A percentile compares a stretch with the other conserved stretches of the same genome.
phyloP scores from a whole-genome alignment of 2,888 invertebrate genomes.

The Mimumesa dahlbomi region DNA sequence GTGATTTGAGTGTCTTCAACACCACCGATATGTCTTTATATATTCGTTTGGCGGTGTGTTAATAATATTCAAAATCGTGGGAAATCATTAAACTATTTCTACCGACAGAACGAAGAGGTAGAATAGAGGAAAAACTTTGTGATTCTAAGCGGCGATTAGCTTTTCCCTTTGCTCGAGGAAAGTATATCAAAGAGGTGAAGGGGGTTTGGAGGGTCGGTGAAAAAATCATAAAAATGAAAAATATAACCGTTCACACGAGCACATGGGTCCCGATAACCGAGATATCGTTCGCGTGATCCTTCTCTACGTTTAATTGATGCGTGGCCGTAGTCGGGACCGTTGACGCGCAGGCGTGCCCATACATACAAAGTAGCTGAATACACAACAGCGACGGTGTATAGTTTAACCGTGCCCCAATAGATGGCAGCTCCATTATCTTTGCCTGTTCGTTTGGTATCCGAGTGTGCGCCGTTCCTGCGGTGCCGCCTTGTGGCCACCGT shows the following conservation, averaged over 20 bases:
- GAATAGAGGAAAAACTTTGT: too few relatives aligned
- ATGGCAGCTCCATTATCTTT: constrained; percentile 79
- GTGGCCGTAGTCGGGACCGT: constrained; percentile 40
- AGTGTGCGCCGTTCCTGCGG: constrained; percentile 38
- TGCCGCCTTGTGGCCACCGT: constrained; percentile 20
- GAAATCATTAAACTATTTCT: too few relatives aligned
- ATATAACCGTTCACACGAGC: constrained; percentile 43
- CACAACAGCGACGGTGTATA: constrained; percentile 63
- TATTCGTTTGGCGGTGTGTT: too few relatives aligned
- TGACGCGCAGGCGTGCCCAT: constrained; percentile 51
- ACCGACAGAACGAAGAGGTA: too few relatives aligned
- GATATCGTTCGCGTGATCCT: constrained; percentile 53
- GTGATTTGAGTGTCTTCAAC: too few relatives aligned
- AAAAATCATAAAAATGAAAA: constrained; percentile 41
- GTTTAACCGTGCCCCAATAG: constrained; percentile 75
- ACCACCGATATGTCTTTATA: too few relatives aligned
- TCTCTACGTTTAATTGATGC: constrained; percentile 51
- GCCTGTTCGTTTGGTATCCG: constrained; percentile 43
- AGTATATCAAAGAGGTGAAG: too few relatives aligned
- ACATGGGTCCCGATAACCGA: constrained; percentile 42
- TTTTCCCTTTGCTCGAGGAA: too few relatives aligned
- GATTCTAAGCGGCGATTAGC: too few relatives aligned
- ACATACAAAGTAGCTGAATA: constrained; percentile 56
- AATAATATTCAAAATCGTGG: too few relatives aligned
- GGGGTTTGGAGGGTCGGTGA: constrained; percentile 14